These are phyloP conservation scores for Hydrozoanthus gracilis DNA, from an alignment of 92 coral and sea anemone genomes.

Conservation along the genomic window DNA sequence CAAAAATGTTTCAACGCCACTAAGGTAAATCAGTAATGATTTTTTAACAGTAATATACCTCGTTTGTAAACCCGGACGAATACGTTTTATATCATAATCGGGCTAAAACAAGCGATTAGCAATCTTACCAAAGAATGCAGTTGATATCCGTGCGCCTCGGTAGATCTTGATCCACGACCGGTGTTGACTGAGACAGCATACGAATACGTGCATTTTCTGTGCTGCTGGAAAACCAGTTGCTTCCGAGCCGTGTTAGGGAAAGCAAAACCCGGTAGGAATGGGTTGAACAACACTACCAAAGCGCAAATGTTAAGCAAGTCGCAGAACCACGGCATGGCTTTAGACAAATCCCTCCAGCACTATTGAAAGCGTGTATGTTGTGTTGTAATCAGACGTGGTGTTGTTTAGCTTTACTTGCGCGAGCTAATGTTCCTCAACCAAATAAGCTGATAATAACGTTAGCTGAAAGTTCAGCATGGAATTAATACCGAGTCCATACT, in stretches of 20 bases:
- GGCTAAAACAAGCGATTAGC: too few relatives aligned
- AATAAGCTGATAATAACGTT: background rate
- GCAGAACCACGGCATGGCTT: conserved; percentile 42
- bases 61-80: too few relatives aligned
- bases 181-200: conserved; percentile 87
- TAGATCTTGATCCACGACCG: conserved; percentile 83
- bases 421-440: background rate
- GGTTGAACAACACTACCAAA: background rate
- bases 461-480: background rate
- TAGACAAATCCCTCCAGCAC: background rate
- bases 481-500: conserved; percentile 24
- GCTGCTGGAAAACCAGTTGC: conserved; percentile 18
- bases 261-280: background rate
- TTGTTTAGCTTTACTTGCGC: background rate
- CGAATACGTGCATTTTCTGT: conserved; percentile 72
- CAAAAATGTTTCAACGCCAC: too few relatives aligned
- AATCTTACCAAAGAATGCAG: conserved; percentile 71
- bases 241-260: background rate
- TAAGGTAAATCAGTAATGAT: too few relatives aligned
- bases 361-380: background rate
- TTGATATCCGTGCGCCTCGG: conserved; percentile 71
- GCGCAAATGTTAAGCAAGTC: background rate
- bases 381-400: background rate
- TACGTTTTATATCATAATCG: too few relatives aligned
- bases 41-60: too few relatives aligned